These are phyloP conservation scores for Lycocerus yunnanus DNA, from an alignment of 2,888 invertebrate genomes.

Conservation along the genomic window DNA sequence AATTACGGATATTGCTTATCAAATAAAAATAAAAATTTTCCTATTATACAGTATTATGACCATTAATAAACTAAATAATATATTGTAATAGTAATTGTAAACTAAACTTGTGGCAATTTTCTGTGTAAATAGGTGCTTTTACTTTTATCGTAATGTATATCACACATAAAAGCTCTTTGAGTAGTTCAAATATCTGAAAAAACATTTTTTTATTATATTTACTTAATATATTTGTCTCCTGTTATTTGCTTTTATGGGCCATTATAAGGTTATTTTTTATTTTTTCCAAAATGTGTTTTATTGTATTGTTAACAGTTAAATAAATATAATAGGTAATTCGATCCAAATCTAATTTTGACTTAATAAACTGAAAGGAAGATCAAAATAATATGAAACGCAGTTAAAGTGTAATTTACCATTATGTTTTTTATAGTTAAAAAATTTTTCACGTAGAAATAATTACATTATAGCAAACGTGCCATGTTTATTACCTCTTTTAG, in stretches of 20 bases:
- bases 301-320: not conserved
- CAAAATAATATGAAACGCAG: not conserved
- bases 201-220: not conserved
- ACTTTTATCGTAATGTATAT: slow-evolving; percentile 2
- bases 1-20: too few species aligned
- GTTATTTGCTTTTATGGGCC: not conserved
- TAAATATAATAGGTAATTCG: not conserved
- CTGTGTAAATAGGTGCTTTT: not conserved
- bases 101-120: not conserved
- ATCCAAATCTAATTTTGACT: not conserved
- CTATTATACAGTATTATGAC: too few species aligned
- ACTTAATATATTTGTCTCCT: not conserved
- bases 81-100: not conserved
- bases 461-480: not conserved
- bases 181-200: not conserved
- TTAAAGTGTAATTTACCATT: not conserved
- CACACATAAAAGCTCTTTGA: not conserved
- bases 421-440: not conserved
- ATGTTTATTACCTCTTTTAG: not conserved
- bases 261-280: not conserved
- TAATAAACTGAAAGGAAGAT: not conserved
- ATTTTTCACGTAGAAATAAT: not conserved
- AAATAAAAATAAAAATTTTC: too few species aligned
- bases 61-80: too few species aligned
- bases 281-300: not conserved